phyloP scores from a whole-genome alignment of 2,797 vertebrate species.

The Danio albolineatus region DNA sequence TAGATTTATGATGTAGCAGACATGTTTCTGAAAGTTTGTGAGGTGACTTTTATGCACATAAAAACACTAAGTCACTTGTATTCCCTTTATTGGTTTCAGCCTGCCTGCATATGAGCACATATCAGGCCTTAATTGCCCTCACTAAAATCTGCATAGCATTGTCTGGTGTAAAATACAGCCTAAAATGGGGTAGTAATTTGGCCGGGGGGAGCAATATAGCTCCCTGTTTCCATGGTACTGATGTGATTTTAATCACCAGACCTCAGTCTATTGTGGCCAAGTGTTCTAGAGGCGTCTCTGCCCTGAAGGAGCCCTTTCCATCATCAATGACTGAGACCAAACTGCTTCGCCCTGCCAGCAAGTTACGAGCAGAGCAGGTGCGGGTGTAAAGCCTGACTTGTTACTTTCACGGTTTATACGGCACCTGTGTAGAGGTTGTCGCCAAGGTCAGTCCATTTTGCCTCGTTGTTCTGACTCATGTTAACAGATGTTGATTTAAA shows the following conservation, averaged over 20 bases:
- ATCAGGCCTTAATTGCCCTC: slow-evolving; percentile 61
- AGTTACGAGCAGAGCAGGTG: slow-evolving; percentile 43
- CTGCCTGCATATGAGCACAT: slow-evolving; percentile 53
- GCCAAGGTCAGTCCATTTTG: slow-evolving; percentile 36
- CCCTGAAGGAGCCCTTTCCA: slow-evolving; percentile 42
- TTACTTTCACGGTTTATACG: slow-evolving; percentile 45
- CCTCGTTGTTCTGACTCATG: slow-evolving; percentile 31
- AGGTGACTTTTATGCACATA: slow-evolving; percentile 33
- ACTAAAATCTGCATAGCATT: slow-evolving; percentile 64
- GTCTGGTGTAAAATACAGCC: slow-evolving; percentile 68
- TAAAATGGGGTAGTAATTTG: slow-evolving; percentile 64
- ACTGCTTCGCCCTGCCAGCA: slow-evolving; percentile 38
- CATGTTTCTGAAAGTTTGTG: slow-evolving; percentile 13
- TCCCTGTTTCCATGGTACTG: slow-evolving; percentile 66
- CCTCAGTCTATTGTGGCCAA: slow-evolving; percentile 48
- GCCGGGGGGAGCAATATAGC: slow-evolving; percentile 66
- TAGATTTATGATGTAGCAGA: not conserved
- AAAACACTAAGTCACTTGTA: slow-evolving; percentile 39
- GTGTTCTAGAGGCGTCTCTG: slow-evolving; percentile 50
- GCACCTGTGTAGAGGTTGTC: slow-evolving; percentile 41
- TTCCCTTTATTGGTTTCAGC: slow-evolving; percentile 26
- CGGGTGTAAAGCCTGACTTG: slow-evolving; percentile 42
- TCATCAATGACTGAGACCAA: slow-evolving; percentile 50
- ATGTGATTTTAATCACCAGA: slow-evolving; percentile 75
- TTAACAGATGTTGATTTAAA: slow-evolving; percentile 37